Base-by-base conservation (phyloP, 2,797 vertebrate genomes). In the Enteromius trimaculatus region DNA sequence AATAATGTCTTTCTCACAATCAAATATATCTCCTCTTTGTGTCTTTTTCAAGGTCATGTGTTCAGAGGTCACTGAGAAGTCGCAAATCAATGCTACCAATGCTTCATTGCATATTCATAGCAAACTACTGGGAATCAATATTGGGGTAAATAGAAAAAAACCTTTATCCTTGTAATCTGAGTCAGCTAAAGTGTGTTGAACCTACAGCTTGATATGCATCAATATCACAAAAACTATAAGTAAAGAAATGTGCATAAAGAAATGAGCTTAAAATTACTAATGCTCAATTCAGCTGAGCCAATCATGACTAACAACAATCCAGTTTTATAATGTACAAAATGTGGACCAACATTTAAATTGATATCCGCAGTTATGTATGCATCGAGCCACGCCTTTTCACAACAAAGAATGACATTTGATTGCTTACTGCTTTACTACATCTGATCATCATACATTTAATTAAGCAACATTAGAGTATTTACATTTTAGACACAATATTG, bases 81-180 rank as follows among this genome's bases (percentile, higher is more conserved):
- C 55, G 31, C 29, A 31, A 58, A 84, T 79, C 75, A 70, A 44
- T 71, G 64, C 34, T 68, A 82, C 21, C n/a, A 76, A 62, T n/a
- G 64, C 29, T 49, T 84, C 19, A 71, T 42, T 79, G 64, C 19
- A 79, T 69, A 68, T 79, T 79, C 23, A 69, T 55, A 51, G 60
- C 39, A 23, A 69, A 23, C 4, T 16, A 37, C 47, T 53, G 39
- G 49, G 39, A 69, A 69, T 69, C 47, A 79, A 39, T 79, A 55
- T 4, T 69, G 10, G 29, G 21, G 4, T 29, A 76, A 76, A 17
- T 23, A 8, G 53, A 42, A 60, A 60, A 42, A 37, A 34, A 58
- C 51, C 21, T 53, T 58, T 13, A 58, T 75, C 13, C 16, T 23
- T 76, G n/a, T 39, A 34, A 76, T 4, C 16, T 0, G 68, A 39